Evolutionary conservation across 2,797 vertebrate species (phyloP), one percentile per base, ranked within the genome.

Genomic region (Pygocentrus nattereri): DNA sequence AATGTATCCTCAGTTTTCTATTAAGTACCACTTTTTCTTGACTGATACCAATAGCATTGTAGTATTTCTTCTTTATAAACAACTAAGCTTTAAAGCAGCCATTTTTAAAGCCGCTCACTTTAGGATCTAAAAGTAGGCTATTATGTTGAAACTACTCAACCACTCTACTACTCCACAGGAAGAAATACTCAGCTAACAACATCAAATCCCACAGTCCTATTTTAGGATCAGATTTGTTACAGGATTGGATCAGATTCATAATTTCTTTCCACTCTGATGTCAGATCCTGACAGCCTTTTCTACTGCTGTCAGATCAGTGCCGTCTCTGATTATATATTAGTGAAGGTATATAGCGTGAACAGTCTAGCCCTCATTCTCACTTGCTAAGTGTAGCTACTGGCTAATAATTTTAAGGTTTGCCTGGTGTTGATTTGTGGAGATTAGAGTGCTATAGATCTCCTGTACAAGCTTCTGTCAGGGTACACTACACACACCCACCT

Each of bases 361-460:
- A 5, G 47, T 5, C 4, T 12, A 25, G n/a, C n/a, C 25, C 61
- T 62, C 27, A 34, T 15, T 30, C 44, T 50, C 5, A 27, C n/a
- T 2, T 70, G 41, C 67, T 70, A 70, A 77, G 54, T 62, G 5
- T 59, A 44, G 41, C 0, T 44, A 64, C 23, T 25, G 1, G 49
- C 34, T 64, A 78, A 74, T 50, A 41, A 74, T 65, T 62, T 80
- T 68, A 49, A 58, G 54, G 44, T 47, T 67, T 38, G 16, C 41
- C 30, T 2, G 0, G 21, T 8, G 18, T 74, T 71, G 80, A 68
- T 71, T 30, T 62, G 50, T 75, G 52, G 15, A 58, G 50, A 49
- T 54, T 52, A 58, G 1, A 30, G 64, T 62, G 68, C 56, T 72
- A 76, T 70, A 84, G 77, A 76, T 65, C 49, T 67, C 58, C 56